A percentile compares a stretch with the other conserved stretches of the same genome.
Evolutionary conservation across 2,797 vertebrate genomes (phyloP).

Genomic region (Chaetophractus vellerosus): DNA sequence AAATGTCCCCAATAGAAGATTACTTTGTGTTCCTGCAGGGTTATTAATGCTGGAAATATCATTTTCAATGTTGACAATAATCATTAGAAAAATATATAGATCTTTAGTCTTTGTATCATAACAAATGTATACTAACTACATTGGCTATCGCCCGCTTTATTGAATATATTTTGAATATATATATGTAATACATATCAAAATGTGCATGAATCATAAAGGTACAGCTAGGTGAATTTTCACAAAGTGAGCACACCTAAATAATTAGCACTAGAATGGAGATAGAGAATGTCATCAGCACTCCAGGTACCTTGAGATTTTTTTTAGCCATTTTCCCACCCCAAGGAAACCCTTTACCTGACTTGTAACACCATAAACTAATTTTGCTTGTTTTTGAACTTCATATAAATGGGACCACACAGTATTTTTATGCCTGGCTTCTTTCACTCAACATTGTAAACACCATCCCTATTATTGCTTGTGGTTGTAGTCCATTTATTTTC

Average conservation of each 20-base stretch:
- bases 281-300: neutral
- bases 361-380: neutral
- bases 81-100: neutral
- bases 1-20: neutral
- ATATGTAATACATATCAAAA: neutral
- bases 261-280: neutral
- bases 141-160: neutral
- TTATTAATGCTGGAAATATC: constrained; percentile 25
- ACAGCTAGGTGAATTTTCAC: neutral
- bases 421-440: neutral
- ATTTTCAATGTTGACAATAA: neutral
- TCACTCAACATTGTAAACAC: neutral
- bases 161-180: neutral
- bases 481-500: neutral
- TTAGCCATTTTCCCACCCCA: neutral
- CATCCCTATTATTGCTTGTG: neutral
- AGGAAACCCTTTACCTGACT: neutral
- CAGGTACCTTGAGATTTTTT: neutral
- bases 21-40: neutral
- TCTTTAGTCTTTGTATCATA: neutral
- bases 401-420: neutral
- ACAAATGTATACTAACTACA: neutral
- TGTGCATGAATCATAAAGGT: neutral
- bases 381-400: neutral
- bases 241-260: neutral